phyloP scores from a whole-genome alignment of 2,888 invertebrate genomes.

The Cephonodes hylas region DNA sequence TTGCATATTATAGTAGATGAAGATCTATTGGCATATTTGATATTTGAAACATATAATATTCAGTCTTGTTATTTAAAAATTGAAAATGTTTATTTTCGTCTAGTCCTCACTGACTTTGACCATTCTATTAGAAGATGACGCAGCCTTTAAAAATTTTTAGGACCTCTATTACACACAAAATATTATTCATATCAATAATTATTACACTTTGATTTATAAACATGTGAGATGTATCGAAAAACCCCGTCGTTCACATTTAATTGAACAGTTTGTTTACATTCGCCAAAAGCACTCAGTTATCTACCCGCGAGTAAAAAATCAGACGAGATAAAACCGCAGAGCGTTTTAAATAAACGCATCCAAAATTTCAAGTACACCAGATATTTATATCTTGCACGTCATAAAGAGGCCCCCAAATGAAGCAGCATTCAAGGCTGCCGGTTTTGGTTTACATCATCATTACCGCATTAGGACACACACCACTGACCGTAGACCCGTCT shows the following conservation, averaged over 20 bases:
- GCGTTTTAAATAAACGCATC: not conserved
- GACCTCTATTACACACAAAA: not conserved
- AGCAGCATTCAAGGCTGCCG: constrained; percentile 50
- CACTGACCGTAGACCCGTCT: constrained; percentile 42
- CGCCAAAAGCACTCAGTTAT: not conserved
- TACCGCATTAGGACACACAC: constrained; percentile 48
- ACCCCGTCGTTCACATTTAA: not conserved
- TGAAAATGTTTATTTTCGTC: no score
- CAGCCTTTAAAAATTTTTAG: not conserved
- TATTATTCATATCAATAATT: not conserved
- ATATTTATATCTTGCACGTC: constrained; percentile 19
- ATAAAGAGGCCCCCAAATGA: constrained; percentile 44
- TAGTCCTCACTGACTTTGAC: no score
- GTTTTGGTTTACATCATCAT: constrained; percentile 57
- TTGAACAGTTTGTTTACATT: not conserved
- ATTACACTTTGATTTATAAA: not conserved
- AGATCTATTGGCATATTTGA: no score
- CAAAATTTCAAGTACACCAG: constrained; percentile 2
- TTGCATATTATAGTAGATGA: no score
- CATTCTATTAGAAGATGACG: no score
- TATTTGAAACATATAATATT: no score
- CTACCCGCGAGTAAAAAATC: not conserved
- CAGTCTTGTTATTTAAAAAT: no score
- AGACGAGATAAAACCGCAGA: not conserved
- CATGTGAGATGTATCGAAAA: not conserved